Conservation (phyloP, 2,113 vertebrate species). For the Camarhynchus parvulus region DNA sequence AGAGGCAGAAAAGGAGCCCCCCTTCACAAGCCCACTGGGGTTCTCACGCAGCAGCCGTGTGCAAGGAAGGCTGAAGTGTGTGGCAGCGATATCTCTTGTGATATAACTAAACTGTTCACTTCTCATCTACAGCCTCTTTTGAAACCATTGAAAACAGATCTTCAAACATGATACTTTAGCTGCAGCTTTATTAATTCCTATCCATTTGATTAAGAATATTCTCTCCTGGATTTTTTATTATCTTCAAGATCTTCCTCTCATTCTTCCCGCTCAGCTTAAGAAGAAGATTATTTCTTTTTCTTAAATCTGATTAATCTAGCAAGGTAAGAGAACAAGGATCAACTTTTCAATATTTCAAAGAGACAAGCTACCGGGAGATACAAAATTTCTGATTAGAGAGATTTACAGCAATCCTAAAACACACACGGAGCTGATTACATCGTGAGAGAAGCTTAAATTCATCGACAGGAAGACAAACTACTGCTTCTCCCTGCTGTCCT, state of each 20-base stretch:
- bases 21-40: neutral
- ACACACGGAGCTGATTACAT: slow-evolving; percentile 17
- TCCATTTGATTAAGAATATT: slow-evolving; percentile 57
- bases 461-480: neutral
- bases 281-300: slow-evolving; percentile 31
- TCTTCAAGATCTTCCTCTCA: slow-evolving; percentile 59
- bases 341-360: slow-evolving; percentile 45
- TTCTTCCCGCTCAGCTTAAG: slow-evolving; percentile 42
- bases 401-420: slow-evolving; percentile 60
- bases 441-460: neutral
- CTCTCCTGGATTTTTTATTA: slow-evolving; percentile 53
- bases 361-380: neutral
- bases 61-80: slow-evolving; percentile 38
- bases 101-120: slow-evolving; percentile 40
- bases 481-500: neutral
- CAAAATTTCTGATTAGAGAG: slow-evolving; percentile 52
- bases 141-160: slow-evolving; percentile 51
- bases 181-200: slow-evolving; percentile 35
- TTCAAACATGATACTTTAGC: slow-evolving; percentile 33
- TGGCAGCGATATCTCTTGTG: slow-evolving; percentile 21
- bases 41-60: neutral
- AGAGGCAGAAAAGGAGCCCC: neutral
- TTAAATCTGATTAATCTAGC: slow-evolving; percentile 46
- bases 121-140: slow-evolving; percentile 39
- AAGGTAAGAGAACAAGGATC: slow-evolving; percentile 61